Base-by-base conservation (phyloP, 1,140 invertebrate genomes). In the Procambarus virginalis region DNA sequence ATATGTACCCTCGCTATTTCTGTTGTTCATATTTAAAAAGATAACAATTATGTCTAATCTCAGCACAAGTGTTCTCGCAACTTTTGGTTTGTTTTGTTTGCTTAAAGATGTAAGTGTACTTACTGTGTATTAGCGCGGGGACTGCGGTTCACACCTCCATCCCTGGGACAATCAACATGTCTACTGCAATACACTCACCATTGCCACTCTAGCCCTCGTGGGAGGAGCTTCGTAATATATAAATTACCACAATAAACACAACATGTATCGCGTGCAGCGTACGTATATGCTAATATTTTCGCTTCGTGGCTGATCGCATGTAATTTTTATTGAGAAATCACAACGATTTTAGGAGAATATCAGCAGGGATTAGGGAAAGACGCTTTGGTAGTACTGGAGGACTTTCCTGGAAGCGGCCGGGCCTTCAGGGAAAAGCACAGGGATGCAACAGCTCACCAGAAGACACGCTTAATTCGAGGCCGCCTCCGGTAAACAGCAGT, bases 381-480 rank as follows among this genome's bases (percentile, higher is more conserved):
- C 10, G 20, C 17, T 34, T 85, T 85, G 83, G 83, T 68, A 85
- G 70, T 85, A 68, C 68, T 85, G 83, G 17, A 46, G 17, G 20
- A 9, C 22, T 73, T 85, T 85, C 83, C 83, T 76, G 83, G 83
- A 85, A 85, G 20, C 22, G 55, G 48, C 34, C 70, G 48, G 49
- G 55, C 81, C 81, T 85, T 85, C 83, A 34, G 73, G 83, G 70
- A 85, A 84, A 85, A 58, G 64, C 46, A 2, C 34, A 34, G 34
- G 34, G 83, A 85, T 85, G 83, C 83, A 75, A 76, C 70, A 49
- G 68, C 46, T 51, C 83, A 46, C 83, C 73, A 85, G 79, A 55
- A 6, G 14, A 55, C 22, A 1, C 9, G 10, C n/a, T 45, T 20
- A 22, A 4, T 48, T 14, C 48, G n/a, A 14, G 9, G 20, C 78